These are phyloP conservation scores for Polietes domitor DNA, from an alignment of 2,888 invertebrate genomes.

Conservation along the genomic window DNA sequence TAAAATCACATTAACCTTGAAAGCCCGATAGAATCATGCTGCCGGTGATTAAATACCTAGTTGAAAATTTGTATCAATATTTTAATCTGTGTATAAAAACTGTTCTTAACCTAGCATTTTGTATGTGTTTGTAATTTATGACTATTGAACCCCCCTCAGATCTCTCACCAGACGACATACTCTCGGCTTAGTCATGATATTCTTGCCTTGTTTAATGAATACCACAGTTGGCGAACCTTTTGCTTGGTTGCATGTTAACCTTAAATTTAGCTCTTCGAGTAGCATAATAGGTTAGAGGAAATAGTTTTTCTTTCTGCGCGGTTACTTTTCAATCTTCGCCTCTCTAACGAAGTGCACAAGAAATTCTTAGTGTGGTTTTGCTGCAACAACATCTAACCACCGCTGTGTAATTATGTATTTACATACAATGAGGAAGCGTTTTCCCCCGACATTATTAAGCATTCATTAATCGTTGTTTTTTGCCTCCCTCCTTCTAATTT, in stretches of 20 bases:
- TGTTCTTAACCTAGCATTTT: too few relatives aligned
- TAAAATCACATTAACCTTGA: too few relatives aligned
- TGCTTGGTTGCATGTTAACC: slow-evolving; percentile 52
- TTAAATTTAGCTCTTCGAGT: slow-evolving; percentile 15
- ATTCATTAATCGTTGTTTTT: slow-evolving; percentile 26
- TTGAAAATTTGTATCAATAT: too few relatives aligned
- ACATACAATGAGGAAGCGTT: slow-evolving; percentile 62
- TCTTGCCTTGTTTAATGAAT: neutral
- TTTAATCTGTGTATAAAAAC: neutral
- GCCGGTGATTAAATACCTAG: too few relatives aligned
- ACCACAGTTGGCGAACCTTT: neutral
- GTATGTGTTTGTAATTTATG: too few relatives aligned
- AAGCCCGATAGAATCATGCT: too few relatives aligned
- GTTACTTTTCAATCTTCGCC: neutral
- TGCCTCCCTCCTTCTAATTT: slow-evolving; percentile 29
- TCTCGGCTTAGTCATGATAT: neutral
- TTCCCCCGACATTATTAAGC: neutral
- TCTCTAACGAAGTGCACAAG: slow-evolving; percentile 1
- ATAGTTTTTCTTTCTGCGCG: slow-evolving; percentile 3
- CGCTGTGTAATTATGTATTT: slow-evolving; percentile 56
- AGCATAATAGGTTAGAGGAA: slow-evolving; percentile 29
- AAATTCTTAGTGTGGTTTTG: slow-evolving; percentile 26
- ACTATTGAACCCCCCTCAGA: too few relatives aligned
- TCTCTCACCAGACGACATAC: neutral
- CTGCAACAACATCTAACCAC: too few relatives aligned